Evolutionary conservation across 2,888 invertebrate genomes (phyloP).

Genomic region (Chrysolina haemoptera): DNA sequence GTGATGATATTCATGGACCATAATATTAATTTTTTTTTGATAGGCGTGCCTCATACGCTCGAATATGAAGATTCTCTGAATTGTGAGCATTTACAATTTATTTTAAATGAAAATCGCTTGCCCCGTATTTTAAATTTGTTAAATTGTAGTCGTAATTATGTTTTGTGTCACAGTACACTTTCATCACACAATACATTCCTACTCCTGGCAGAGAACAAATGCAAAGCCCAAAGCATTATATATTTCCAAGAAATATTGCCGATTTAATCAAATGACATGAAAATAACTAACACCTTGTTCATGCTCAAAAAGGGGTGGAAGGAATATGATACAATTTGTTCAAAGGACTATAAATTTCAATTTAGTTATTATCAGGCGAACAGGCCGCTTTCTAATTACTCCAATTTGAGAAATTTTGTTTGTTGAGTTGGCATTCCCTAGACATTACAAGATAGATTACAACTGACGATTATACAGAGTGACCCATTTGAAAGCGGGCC

Average conservation of each 20-base stretch:
- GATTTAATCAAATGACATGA: slow-evolving; percentile 9
- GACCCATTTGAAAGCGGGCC: too few species aligned
- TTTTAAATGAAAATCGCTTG: too few species aligned
- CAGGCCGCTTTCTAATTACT: slow-evolving; percentile 55
- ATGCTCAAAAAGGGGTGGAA: background rate
- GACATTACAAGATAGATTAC: background rate
- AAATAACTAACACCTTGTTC: slow-evolving; percentile 2
- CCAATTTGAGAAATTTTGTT: slow-evolving; percentile 53
- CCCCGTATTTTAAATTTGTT: too few species aligned
- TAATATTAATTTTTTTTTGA: too few species aligned
- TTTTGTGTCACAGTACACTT: background rate
- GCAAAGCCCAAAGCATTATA: background rate
- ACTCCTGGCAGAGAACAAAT: background rate
- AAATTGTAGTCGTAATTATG: background rate
- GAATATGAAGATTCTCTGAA: too few species aligned
- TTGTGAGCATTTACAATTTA: too few species aligned
- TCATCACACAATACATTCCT: background rate
- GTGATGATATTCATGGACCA: too few species aligned
- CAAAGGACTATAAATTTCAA: slow-evolving; percentile 55
- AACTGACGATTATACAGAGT: too few species aligned
- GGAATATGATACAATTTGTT: slow-evolving; percentile 26
- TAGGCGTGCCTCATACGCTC: too few species aligned
- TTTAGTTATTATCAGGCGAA: slow-evolving; percentile 52
- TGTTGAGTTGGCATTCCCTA: slow-evolving; percentile 32
- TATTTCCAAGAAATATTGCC: background rate